phyloP scores from a whole-genome alignment of 1,140 invertebrate genomes.

The Dinoponera quadriceps region DNA sequence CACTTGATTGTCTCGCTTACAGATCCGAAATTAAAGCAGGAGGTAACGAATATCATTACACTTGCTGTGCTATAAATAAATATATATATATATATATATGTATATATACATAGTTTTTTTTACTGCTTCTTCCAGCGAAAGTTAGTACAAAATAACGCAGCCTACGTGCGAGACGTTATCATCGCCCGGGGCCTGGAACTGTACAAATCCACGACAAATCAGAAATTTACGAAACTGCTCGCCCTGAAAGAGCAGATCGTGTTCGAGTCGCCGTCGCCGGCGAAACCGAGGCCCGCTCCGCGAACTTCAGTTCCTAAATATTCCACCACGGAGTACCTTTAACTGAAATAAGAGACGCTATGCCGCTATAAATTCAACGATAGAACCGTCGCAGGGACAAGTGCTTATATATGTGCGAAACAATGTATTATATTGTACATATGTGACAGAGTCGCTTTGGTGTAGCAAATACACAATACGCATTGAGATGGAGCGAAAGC shows the following conservation, averaged over 20 bases:
- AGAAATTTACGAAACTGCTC: slow-evolving; percentile 79
- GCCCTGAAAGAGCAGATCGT: slow-evolving; percentile 79
- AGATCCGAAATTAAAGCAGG: slow-evolving; percentile 86
- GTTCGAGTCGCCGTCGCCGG: slow-evolving; percentile 70
- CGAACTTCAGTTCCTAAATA: slow-evolving; percentile 81
- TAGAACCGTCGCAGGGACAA: slow-evolving; percentile 18
- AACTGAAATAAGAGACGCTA: slow-evolving; percentile 43
- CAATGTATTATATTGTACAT: slow-evolving; percentile 70
- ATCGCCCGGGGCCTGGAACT: slow-evolving; percentile 80
- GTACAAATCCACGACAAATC: slow-evolving; percentile 81
- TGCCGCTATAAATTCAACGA: slow-evolving; percentile 6
- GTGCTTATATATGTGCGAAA: background rate
- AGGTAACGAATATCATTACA: slow-evolving; percentile 83
- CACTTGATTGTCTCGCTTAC: slow-evolving; percentile 88
- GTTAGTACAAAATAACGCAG: slow-evolving; percentile 80
- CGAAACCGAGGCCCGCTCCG: slow-evolving; percentile 78
- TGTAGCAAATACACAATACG: slow-evolving; percentile 57
- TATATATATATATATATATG: background rate
- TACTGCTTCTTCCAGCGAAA: slow-evolving; percentile 77
- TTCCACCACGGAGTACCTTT: slow-evolving; percentile 80
- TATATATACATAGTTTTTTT: slow-evolving; percentile 1
- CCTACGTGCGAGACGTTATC: slow-evolving; percentile 79
- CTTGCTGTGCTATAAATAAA: background rate
- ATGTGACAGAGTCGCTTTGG: slow-evolving; percentile 20
- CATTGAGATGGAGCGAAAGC: slow-evolving; percentile 6